Conservation (phyloP, 2,888 invertebrate species). For the Lutraria lutraria region DNA sequence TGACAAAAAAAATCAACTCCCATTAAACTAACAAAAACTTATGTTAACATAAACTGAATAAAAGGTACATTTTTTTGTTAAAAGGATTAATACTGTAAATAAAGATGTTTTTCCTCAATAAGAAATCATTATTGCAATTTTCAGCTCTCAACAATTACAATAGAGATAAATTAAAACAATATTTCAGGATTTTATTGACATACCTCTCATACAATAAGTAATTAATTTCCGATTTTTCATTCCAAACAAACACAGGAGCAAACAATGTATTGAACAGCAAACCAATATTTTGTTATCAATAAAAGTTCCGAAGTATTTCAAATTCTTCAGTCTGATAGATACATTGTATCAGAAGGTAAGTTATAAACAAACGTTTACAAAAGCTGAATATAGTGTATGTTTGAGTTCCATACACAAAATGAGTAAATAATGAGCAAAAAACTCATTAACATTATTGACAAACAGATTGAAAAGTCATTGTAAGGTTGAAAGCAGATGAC, state of each 20-base stretch:
- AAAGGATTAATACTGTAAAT: too few relatives aligned
- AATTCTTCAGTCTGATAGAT: too few relatives aligned
- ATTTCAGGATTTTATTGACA: background rate
- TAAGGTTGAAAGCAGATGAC: background rate
- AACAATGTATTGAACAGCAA: background rate
- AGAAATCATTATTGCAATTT: background rate
- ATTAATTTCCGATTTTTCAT: background rate
- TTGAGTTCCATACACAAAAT: background rate
- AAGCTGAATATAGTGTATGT: too few relatives aligned
- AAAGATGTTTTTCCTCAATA: background rate
- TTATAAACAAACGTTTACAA: too few relatives aligned
- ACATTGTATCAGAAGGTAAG: too few relatives aligned
- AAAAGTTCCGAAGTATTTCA: background rate
- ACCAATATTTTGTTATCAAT: background rate
- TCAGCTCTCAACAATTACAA: background rate
- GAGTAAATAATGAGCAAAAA: slow-evolving; percentile 3
- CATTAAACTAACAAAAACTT: too few relatives aligned
- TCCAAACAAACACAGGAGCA: background rate
- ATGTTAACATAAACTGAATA: too few relatives aligned
- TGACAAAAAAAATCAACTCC: too few relatives aligned
- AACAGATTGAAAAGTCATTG: slow-evolving; percentile 24
- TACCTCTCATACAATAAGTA: background rate
- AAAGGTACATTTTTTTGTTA: too few relatives aligned
- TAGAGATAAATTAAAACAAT: background rate
- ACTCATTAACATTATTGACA: slow-evolving; percentile 19